Evolutionary conservation across 2,113 vertebrate species (phyloP).

Genomic region (Syngnathoides biaculeatus): DNA sequence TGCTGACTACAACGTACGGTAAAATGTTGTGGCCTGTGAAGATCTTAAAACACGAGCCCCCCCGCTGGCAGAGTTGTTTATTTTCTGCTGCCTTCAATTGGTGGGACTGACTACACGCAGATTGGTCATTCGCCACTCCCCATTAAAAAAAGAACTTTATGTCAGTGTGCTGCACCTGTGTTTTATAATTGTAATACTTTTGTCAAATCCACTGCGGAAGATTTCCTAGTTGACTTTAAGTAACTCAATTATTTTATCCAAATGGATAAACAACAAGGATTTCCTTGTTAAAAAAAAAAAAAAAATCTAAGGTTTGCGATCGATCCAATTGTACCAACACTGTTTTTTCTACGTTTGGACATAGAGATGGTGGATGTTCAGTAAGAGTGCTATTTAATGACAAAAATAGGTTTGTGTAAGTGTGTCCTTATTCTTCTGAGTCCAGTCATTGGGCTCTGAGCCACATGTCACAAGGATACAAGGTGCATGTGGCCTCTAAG

Average conservation of each 20-base stretch:
- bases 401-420: slow-evolving; percentile 25
- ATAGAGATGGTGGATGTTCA: slow-evolving; percentile 39
- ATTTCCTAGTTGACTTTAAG: slow-evolving; percentile 21
- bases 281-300: neutral
- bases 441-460: slow-evolving; percentile 56
- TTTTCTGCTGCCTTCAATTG: slow-evolving; percentile 24
- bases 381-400: slow-evolving; percentile 49
- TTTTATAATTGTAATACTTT: slow-evolving; percentile 18
- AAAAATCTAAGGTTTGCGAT: slow-evolving; percentile 1
- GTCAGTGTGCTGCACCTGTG: slow-evolving; percentile 14
- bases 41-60: slow-evolving; percentile 43
- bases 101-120: slow-evolving; percentile 19
- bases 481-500: slow-evolving; percentile 43
- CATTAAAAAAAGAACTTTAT: slow-evolving; percentile 24
- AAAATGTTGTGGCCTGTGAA: slow-evolving; percentile 46
- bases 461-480: slow-evolving; percentile 57
- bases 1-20: slow-evolving; percentile 46
- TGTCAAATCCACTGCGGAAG: slow-evolving; percentile 12
- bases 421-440: slow-evolving; percentile 46
- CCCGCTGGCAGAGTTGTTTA: slow-evolving; percentile 13
- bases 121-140: slow-evolving; percentile 41
- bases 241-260: slow-evolving; percentile 19
- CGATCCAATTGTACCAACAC: slow-evolving; percentile 15
- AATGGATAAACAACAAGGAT: slow-evolving; percentile 30
- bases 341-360: slow-evolving; percentile 25